These are phyloP conservation scores for Tinamus guttatus DNA, from an alignment of 2,113 vertebrate genomes.

Conservation along the genomic window DNA sequence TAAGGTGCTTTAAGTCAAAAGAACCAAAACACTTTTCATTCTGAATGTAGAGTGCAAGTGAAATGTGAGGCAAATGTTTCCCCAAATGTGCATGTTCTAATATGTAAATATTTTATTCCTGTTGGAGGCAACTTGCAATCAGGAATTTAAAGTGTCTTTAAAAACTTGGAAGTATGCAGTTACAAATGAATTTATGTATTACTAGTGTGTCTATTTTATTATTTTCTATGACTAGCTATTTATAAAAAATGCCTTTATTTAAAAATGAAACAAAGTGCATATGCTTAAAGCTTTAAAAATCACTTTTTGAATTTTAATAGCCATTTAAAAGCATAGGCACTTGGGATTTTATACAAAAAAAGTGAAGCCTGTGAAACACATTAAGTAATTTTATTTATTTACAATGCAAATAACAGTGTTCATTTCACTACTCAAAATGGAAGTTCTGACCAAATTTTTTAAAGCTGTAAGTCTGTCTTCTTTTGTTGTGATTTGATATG, in stretches of 20 bases:
- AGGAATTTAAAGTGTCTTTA: constrained; percentile 13
- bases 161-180: background rate
- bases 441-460: constrained; percentile 5
- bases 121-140: constrained; percentile 27
- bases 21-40: constrained; percentile 63
- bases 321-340: background rate
- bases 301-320: background rate
- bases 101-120: constrained; percentile 53
- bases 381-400: constrained; percentile 34
- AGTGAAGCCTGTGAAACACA: background rate
- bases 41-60: constrained; percentile 56
- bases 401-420: background rate
- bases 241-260: constrained; percentile 70
- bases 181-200: constrained; percentile 42
- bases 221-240: constrained; percentile 64
- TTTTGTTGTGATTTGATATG: background rate
- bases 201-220: constrained; percentile 67
- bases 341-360: background rate
- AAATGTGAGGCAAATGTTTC: constrained; percentile 39
- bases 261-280: constrained; percentile 31
- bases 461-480: background rate
- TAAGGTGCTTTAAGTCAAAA: constrained; percentile 71
- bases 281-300: background rate
- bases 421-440: constrained; percentile 19
- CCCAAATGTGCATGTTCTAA: constrained; percentile 36